A percentile compares a stretch with the other conserved stretches of the same genome.
These are phyloP conservation scores for Calycopis cecrops DNA, from an alignment of 1,140 invertebrate species.

Conservation along the genomic window DNA sequence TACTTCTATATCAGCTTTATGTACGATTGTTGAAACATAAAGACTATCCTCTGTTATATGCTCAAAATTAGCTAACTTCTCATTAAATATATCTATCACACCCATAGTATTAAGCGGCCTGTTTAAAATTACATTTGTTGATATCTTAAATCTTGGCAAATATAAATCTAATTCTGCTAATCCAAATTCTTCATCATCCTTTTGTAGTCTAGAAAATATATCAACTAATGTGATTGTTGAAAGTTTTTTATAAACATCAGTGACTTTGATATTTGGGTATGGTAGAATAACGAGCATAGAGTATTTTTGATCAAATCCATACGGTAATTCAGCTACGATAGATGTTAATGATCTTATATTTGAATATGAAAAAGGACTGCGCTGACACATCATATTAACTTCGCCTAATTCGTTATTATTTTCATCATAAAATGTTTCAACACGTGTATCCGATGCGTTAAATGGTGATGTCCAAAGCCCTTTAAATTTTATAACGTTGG, in stretches of 20 bases:
- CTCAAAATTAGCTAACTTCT: slow-evolving; percentile 76
- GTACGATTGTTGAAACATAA: slow-evolving; percentile 77
- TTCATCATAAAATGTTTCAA: slow-evolving; percentile 73
- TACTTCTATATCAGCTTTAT: slow-evolving; percentile 86
- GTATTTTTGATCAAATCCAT: slow-evolving; percentile 62
- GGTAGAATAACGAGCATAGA: slow-evolving; percentile 45
- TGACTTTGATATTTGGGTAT: slow-evolving; percentile 26
- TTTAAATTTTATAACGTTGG: slow-evolving; percentile 88
- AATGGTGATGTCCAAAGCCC: slow-evolving; percentile 84
- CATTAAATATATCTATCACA: slow-evolving; percentile 80
- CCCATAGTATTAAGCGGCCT: slow-evolving; percentile 78
- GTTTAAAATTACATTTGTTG: slow-evolving; percentile 77
- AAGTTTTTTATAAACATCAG: slow-evolving; percentile 37
- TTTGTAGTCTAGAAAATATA: slow-evolving; percentile 58
- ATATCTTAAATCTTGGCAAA: slow-evolving; percentile 81
- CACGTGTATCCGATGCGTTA: slow-evolving; percentile 75
- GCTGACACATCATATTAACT: slow-evolving; percentile 77
- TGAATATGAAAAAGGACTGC: slow-evolving; percentile 61
- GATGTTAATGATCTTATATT: slow-evolving; percentile 71
- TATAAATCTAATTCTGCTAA: slow-evolving; percentile 77
- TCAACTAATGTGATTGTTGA: slow-evolving; percentile 29
- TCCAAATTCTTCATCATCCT: slow-evolving; percentile 45
- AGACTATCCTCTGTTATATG: slow-evolving; percentile 75
- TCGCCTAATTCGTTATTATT: slow-evolving; percentile 53
- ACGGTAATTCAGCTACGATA: slow-evolving; percentile 65